Evolutionary conservation across 2,797 vertebrate species (phyloP), one percentile per base, ranked within the genome.

Genomic region (Buphagus erythrorhynchus): DNA sequence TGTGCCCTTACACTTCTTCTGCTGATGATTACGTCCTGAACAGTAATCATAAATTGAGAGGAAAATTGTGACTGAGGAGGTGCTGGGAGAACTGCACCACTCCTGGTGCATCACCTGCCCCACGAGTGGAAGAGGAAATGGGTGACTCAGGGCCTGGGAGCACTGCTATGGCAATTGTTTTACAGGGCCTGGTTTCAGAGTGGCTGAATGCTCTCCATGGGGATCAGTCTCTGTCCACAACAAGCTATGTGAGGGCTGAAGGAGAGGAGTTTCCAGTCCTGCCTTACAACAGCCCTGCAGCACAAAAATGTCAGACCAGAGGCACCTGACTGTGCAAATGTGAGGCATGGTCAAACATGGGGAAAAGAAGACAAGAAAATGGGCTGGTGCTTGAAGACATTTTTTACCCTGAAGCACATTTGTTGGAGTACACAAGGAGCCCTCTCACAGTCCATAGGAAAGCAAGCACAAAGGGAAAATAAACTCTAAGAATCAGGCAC

Each of bases 71-170:
- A 93, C 74, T 29, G 51, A 78, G 78, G 40, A 62, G 36, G 58
- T 94, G 45, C 79, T 57, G 62, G 54, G 81, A 90, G 67, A 91
- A 68, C 48, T 71, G 43, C 5, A 7, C 42, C 33, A 57, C 63
- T 54, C 42, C 49, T 76, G 46, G 36, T 85, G 61, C 42, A 92
- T 88, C 78, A 80, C 68, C 82, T 95, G 85, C 40, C 73, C 43
- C 54, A 48, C 3, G 8, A 89, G 36, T 55, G 48, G 74, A 68
- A 89, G 68, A 42, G 77, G 51, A 91, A 93, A 79, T 21, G 77
- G 22, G 48, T 96, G 95, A 97, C 26, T 95, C 72, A 89, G 83
- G 82, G 55, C 45, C 61, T 90, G 61, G 71, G 55, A 91, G 45
- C 71, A 31, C 13, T 73, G 69, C 75, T 76, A 31, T 82, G 82